Percentiles rank a stretch among this genome's conserved stretches.
Conservation (phyloP, 2,888 invertebrate genomes). For the Endotricha flammealis region DNA sequence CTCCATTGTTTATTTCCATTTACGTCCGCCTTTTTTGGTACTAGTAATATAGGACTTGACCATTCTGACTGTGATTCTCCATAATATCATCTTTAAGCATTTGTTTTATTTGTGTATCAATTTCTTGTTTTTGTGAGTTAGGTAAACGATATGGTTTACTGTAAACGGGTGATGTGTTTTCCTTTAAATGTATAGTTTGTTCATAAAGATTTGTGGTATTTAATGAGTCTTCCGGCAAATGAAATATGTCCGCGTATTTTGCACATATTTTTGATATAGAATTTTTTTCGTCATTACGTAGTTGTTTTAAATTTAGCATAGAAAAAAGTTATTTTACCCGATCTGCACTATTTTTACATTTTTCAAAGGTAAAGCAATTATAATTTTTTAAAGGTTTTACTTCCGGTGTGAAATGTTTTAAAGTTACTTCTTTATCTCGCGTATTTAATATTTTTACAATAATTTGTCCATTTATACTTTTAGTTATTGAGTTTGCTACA, state of each 20-base stretch:
- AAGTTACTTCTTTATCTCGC: neutral
- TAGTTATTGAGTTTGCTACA: constrained; percentile 3
- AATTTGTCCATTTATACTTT: neutral
- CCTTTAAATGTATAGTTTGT: constrained; percentile 10
- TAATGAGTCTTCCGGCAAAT: constrained; percentile 8
- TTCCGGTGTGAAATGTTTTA: neutral
- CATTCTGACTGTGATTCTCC: constrained; percentile 1
- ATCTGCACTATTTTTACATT: constrained; percentile 1
- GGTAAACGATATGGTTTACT: constrained; percentile 13
- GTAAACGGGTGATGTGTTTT: constrained; percentile 8
- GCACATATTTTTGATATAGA: constrained; percentile 11
- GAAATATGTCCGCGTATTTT: constrained; percentile 13
- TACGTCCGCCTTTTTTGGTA: constrained; percentile 4
- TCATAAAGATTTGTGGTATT: constrained; percentile 7
- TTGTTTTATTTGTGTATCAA: too few species aligned
- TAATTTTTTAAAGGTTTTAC: neutral
- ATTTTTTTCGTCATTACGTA: constrained; percentile 7
- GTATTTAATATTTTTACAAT: neutral
- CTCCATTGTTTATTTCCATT: constrained; percentile 3
- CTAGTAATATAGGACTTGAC: too few species aligned
- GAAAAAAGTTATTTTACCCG: constrained; percentile 12
- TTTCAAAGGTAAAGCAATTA: too few species aligned
- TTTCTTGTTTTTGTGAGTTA: constrained; percentile 6
- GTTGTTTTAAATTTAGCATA: too few species aligned
- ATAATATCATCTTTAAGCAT: constrained; percentile 4